These are phyloP conservation scores for Pogonocichla stellata DNA, from an alignment of 2,113 vertebrate genomes.

Conservation along the genomic window DNA sequence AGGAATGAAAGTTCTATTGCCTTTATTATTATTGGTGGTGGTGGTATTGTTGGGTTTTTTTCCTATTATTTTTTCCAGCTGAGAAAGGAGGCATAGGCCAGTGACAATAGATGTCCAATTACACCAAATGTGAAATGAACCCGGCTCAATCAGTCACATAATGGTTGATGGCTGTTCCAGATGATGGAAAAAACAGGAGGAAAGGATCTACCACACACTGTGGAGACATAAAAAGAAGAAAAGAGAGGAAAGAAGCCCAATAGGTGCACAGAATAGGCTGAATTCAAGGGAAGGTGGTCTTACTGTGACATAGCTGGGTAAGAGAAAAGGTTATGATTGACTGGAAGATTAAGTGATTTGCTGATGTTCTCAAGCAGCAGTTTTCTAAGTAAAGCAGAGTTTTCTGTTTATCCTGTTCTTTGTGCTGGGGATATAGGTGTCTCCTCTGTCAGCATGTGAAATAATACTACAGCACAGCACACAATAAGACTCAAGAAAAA, in stretches of 20 bases:
- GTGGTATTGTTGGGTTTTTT: too few relatives aligned
- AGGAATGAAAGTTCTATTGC: background rate
- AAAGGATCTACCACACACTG: background rate
- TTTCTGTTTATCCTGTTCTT: background rate
- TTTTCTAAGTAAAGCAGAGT: background rate
- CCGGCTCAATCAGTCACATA: background rate
- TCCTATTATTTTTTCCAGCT: background rate
- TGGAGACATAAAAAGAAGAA: background rate
- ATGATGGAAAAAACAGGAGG: background rate
- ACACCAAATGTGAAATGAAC: background rate
- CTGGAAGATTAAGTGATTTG: background rate
- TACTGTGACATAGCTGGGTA: background rate
- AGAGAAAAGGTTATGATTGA: background rate
- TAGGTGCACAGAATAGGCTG: background rate
- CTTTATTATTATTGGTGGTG: background rate
- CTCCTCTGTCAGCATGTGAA: background rate
- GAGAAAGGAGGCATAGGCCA: background rate
- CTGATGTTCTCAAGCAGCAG: background rate
- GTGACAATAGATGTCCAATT: background rate
- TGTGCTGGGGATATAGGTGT: background rate
- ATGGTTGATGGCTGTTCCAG: background rate
- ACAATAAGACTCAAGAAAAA: background rate
- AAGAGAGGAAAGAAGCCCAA: background rate
- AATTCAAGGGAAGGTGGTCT: background rate
- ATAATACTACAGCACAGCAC: background rate